Evolutionary conservation across 2,113 vertebrate species (phyloP), one percentile per base, ranked within the genome.

Genomic region (Mionectes macconnelli): DNA sequence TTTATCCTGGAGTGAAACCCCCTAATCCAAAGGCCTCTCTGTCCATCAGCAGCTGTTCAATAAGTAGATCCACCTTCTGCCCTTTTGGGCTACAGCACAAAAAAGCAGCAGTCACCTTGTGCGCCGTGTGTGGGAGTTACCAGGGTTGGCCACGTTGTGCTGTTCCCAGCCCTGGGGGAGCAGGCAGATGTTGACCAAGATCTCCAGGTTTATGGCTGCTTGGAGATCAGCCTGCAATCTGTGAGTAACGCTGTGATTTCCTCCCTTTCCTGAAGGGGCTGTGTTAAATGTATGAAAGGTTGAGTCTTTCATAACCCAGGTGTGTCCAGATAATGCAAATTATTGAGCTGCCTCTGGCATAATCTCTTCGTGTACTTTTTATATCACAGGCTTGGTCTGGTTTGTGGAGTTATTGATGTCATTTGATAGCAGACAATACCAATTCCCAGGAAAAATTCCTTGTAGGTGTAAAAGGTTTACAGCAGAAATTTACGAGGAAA

Each of bases 21-120:
- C 8, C 5, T 27, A 11, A 17, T 63, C n/a, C 22, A 14, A 49
- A 53, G 78, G 17, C 17, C 7, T 66, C 42, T 77, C 57, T 64
- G 22, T 52, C 47, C 21, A 2, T 59, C 44, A 37, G 0, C 33
- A 33, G 23, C 5, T 40, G 22, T 44, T 50, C 15, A 13, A 0
- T 33, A 47, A 45, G 22, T 28, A 8, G 16, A 23, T 39, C 27
- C 12, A 14, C 27, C 47, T 63, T 17, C 11, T 87, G 45, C 49
- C 21, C 4, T 14, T 74, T 52, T 35, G 33, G 28, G 60, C 39
- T 59, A 3, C 39, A n/a, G 27, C 12, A 50, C 0, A 1, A 24
- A 64, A 33, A 30, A n/a, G 45, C 6, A n/a, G 20, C n/a, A 10
- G 19, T 27, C 23, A 7, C n/a, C 28, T 63, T 21, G 39, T 24